phyloP scores from a whole-genome alignment of 2,113 vertebrate species.

The Silurus asotus region DNA sequence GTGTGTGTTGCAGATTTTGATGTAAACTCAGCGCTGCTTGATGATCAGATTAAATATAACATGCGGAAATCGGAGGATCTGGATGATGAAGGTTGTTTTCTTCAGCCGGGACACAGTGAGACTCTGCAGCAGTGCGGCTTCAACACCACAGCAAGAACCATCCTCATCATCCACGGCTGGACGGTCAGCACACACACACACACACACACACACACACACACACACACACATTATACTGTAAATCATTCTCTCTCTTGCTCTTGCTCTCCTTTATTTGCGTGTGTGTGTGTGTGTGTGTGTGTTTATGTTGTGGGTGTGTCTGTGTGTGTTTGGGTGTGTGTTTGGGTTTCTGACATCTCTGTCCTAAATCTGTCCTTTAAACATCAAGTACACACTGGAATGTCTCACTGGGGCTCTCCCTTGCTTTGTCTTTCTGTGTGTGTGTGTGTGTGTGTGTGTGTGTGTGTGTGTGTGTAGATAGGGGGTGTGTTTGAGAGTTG shows the following conservation, averaged over 20 bases:
- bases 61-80: slow-evolving; percentile 71
- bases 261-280: not conserved
- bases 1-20: slow-evolving; percentile 4
- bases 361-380: not conserved
- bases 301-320: not conserved
- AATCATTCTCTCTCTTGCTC: not conserved
- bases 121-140: slow-evolving; percentile 80
- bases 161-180: slow-evolving; percentile 96
- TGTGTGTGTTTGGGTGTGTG: not conserved
- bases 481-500: slow-evolving; percentile 63
- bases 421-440: too few relatives aligned
- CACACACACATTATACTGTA: too few relatives aligned
- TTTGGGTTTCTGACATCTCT: not conserved
- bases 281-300: not conserved
- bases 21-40: not conserved
- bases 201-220: not conserved
- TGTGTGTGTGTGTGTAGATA: too few relatives aligned
- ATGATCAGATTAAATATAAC: slow-evolving; percentile 73
- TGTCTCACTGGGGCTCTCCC: slow-evolving; percentile 1
- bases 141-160: slow-evolving; percentile 84
- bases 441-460: too few relatives aligned
- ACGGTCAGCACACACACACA: slow-evolving; percentile 68
- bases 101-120: slow-evolving; percentile 66
- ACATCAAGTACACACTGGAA: slow-evolving; percentile 31
- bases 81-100: slow-evolving; percentile 78